Evolutionary conservation across 2,888 invertebrate genomes (phyloP), one percentile per base, ranked within the genome.

Genomic region (Liposcelis brunnea): DNA sequence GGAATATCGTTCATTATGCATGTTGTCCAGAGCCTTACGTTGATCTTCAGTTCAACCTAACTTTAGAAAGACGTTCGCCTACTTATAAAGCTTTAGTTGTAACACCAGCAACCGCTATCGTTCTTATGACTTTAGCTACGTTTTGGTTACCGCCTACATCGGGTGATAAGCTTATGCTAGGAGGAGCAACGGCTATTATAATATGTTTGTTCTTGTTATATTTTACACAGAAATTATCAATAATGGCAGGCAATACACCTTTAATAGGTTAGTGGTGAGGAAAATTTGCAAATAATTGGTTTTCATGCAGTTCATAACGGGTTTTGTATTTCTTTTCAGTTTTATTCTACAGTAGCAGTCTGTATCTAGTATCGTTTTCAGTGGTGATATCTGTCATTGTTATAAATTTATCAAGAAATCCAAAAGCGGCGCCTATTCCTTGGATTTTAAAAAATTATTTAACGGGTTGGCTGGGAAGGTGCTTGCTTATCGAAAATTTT

Each of bases 101-200:
- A 37, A 70, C 73, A n/a, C 78, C 78, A 2, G 74, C 74, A 1
- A 61, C 69, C 49, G 76, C 74, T 45, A 69, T 78, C 45, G 68
- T 76, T 2, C 56, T 75, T 12, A 55, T 79, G 54, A 73, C 72
- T 1, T 60, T 80, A 37, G 59, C 71, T 12, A 65, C 66, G 2
- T 80, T 79, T 58, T 75, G 75, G 74, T 54, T 79, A 40, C 77
- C 78, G 1, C 74, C 77, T 0, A 70, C 73, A 52, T 70, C 75
- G 52, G 74, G 73, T 12, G 77, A 77, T 57, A 77, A 78, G 58
- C 66, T 78, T 16, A 58, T 72, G 11, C 57, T 77, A 14, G 74
- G 72, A 51, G 72, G 72, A 6, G 64, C 71, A 44, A 70, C 71
- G 7, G 67, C 73, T 11, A 56, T 78, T 1, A 66, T 77, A 40